Percentiles rank a stretch among this genome's conserved stretches.
phyloP scores from a whole-genome alignment of 2,113 vertebrate species.

The Corythornis madagascariensis region DNA sequence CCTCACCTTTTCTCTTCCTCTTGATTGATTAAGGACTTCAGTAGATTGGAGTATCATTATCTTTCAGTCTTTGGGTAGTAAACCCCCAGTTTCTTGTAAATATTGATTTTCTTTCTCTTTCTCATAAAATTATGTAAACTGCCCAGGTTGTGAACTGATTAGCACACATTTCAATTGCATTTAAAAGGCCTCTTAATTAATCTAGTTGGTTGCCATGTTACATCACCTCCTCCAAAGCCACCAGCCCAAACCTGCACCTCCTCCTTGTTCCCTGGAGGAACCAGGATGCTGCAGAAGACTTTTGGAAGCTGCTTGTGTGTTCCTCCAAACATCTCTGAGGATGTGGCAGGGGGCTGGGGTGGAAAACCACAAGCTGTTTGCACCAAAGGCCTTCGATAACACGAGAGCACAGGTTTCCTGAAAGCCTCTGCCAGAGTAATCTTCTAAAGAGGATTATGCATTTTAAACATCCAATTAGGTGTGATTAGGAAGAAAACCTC shows the following conservation, averaged over 20 bases:
- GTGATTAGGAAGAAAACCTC: conserved; percentile 19
- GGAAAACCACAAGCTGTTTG: background rate
- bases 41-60: background rate
- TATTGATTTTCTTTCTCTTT: background rate
- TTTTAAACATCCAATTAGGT: conserved; percentile 56
- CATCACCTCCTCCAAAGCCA: background rate
- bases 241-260: background rate
- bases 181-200: background rate
- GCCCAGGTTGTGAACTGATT: fast-evolving
- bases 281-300: background rate
- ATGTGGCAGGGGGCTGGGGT: background rate
- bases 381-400: background rate
- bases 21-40: conserved; percentile 11
- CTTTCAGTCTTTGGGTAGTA: background rate
- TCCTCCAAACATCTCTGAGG: background rate
- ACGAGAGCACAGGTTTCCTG: background rate
- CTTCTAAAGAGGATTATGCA: conserved; percentile 44
- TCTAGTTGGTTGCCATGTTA: background rate
- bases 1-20: conserved; percentile 40
- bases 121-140: background rate
- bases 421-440: conserved; percentile 11
- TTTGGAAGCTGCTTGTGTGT: background rate
- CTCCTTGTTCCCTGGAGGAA: background rate
- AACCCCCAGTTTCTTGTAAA: background rate
- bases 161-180: background rate